A percentile compares a stretch with the other conserved stretches of the same genome.
phyloP scores from a whole-genome alignment of 2,113 vertebrate genomes.

The Colaptes auratus region DNA sequence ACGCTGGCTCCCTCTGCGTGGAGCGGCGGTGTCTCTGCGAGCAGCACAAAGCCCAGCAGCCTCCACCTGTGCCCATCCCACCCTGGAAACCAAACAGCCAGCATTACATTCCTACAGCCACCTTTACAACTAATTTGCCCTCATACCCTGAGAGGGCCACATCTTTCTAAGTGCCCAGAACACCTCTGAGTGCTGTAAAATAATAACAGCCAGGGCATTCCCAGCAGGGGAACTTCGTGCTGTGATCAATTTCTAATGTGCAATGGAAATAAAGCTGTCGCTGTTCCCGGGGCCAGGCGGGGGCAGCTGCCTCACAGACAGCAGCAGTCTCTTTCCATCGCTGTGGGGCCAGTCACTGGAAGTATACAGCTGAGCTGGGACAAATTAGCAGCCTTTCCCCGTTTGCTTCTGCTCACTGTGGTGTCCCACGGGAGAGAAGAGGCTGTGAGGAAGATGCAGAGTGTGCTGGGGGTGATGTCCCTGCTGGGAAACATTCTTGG shows the following conservation, averaged over 20 bases:
- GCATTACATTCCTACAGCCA: conserved; percentile 18
- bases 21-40: fast-evolving
- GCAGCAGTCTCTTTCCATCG: fast-evolving
- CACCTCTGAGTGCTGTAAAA: conserved; percentile 29
- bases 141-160: not conserved
- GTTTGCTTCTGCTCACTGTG: not conserved
- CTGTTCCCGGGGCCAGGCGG: not conserved
- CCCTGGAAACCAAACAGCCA: not conserved
- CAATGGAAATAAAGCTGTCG: not conserved
- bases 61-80: not conserved
- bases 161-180: conserved; percentile 8
- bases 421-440: not conserved
- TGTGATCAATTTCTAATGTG: conserved; percentile 57
- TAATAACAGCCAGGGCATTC: conserved; percentile 2
- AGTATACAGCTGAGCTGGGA: not conserved
- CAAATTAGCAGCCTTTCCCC: not conserved
- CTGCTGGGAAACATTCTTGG: not conserved
- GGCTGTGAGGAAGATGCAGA: not conserved
- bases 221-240: conserved; percentile 39
- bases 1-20: not conserved
- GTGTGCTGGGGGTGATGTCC: not conserved
- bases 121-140: conserved; percentile 4
- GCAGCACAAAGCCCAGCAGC: not conserved
- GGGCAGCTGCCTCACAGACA: not conserved
- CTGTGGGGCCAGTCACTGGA: not conserved